Percentiles rank a stretch among this genome's conserved stretches.
Conservation (phyloP, 2,113 vertebrate genomes). For the Chionis minor region DNA sequence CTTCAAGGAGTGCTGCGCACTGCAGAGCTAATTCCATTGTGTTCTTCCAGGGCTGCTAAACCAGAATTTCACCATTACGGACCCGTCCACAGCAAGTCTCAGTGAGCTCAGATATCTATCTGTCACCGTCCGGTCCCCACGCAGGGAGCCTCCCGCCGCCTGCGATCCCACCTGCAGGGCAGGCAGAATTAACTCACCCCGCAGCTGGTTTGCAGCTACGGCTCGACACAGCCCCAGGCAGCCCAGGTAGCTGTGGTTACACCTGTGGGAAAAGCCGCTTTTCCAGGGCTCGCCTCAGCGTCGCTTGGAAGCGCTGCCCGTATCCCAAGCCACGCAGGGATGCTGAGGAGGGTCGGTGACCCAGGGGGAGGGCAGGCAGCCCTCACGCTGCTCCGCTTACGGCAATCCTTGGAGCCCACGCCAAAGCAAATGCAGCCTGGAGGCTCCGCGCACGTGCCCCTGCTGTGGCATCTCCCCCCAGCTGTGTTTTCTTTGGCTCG, state of each 20-base stretch:
- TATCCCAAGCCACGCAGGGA: background rate
- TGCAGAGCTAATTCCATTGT: background rate
- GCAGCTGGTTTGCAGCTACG: background rate
- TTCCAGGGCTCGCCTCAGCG: fast-evolving
- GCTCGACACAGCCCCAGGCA: background rate
- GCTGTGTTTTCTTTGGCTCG: constrained; percentile 32
- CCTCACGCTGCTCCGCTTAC: background rate
- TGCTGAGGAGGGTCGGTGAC: background rate
- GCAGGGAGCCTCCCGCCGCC: background rate
- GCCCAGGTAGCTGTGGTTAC: background rate
- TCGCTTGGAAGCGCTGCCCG: background rate
- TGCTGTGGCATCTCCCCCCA: constrained; percentile 29
- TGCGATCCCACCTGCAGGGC: background rate
- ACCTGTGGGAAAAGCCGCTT: background rate
- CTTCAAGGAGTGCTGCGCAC: background rate
- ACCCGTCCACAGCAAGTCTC: fast-evolving
- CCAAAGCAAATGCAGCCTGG: constrained; percentile 44
- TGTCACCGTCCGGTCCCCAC: fast-evolving
- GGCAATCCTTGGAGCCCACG: background rate
- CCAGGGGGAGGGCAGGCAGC: background rate
- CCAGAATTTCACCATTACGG: fast-evolving
- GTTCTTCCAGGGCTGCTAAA: background rate
- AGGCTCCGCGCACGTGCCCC: constrained; percentile 2
- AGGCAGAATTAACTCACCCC: background rate
- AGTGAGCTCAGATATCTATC: background rate